Evolutionary conservation across 2,113 vertebrate genomes (phyloP).

Genomic region (Azemiops feae): DNA sequence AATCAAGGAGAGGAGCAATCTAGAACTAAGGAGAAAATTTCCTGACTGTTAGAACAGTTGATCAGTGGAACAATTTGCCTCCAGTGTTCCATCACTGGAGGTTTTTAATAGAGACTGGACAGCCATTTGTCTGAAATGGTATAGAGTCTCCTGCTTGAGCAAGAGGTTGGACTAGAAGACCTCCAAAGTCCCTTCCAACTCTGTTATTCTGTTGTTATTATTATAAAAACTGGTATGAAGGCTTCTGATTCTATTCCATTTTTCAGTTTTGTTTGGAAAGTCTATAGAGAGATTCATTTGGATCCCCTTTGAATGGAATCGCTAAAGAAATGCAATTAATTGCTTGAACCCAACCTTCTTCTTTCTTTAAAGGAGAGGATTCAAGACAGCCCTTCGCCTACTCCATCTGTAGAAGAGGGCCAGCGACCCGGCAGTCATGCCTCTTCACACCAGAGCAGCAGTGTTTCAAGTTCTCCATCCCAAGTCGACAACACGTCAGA

Average conservation of each 20-base stretch:
- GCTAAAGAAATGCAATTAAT: not conserved
- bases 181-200: not conserved
- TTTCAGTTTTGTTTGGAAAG: not conserved
- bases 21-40: too few relatives aligned
- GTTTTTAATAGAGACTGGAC: too few relatives aligned
- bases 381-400: conserved; percentile 85
- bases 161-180: not conserved
- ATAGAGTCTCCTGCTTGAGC: not conserved
- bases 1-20: too few relatives aligned
- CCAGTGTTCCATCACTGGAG: too few relatives aligned
- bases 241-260: not conserved
- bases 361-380: conserved; percentile 77
- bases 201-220: not conserved
- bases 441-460: conserved; percentile 88
- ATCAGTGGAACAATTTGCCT: too few relatives aligned
- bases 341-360: not conserved
- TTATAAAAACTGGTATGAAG: not conserved
- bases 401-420: conserved; percentile 81
- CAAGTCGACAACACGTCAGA: conserved; percentile 78
- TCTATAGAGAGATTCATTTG: not conserved
- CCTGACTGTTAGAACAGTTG: too few relatives aligned
- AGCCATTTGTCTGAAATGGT: too few relatives aligned
- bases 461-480: conserved; percentile 84
- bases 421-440: conserved; percentile 78
- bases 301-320: not conserved